A percentile compares a stretch with the other conserved stretches of the same genome.
These are phyloP conservation scores for Chiloscyllium plagiosum DNA, from an alignment of 2,113 vertebrate species.

Conservation along the genomic window DNA sequence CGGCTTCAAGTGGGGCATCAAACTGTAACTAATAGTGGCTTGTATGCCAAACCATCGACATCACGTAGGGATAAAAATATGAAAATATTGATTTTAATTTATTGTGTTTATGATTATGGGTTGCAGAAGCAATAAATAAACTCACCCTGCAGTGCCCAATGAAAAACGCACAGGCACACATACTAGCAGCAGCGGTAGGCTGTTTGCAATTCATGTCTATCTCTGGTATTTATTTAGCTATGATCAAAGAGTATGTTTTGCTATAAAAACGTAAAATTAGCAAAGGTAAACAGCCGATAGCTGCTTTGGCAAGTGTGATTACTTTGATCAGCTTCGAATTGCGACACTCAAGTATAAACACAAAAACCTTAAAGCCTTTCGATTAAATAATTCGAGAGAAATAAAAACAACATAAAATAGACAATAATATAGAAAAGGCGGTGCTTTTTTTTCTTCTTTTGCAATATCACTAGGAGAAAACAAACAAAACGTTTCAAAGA, in stretches of 20 bases:
- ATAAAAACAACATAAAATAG: neutral
- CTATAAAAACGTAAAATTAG: neutral
- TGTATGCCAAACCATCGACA: slow-evolving; percentile 17
- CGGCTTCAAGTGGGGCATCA: slow-evolving; percentile 15
- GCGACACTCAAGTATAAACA: neutral
- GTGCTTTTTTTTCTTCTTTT: slow-evolving; percentile 44
- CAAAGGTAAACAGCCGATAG: neutral
- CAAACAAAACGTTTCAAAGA: slow-evolving; percentile 64
- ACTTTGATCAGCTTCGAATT: neutral
- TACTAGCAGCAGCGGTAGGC: neutral
- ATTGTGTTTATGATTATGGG: neutral
- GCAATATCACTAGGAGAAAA: slow-evolving; percentile 50
- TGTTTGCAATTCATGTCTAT: neutral
- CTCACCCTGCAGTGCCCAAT: neutral
- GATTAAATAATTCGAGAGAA: neutral
- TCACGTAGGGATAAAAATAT: slow-evolving; percentile 22
- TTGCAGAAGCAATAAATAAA: slow-evolving; percentile 7
- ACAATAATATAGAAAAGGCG: neutral
- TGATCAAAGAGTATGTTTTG: neutral
- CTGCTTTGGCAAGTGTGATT: too few species aligned
- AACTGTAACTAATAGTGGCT: slow-evolving; percentile 27
- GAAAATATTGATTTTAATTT: slow-evolving; percentile 36
- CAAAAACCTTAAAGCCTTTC: neutral
- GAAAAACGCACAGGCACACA: slow-evolving; percentile 4
- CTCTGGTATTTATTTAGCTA: neutral